phyloP scores from a whole-genome alignment of 2,888 invertebrate species.

The Eupeodes latifasciatus region DNA sequence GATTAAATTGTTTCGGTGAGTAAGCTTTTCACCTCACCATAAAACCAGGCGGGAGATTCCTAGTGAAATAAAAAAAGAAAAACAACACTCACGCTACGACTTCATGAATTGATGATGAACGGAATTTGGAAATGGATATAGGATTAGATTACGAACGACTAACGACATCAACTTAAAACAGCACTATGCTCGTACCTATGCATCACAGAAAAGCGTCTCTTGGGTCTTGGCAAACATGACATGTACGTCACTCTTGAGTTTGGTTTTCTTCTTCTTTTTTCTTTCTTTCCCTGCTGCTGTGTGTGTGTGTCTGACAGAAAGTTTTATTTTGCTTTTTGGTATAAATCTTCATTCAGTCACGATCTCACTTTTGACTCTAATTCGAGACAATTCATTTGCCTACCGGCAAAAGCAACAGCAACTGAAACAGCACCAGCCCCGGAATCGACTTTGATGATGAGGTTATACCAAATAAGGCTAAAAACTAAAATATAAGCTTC shows the following conservation, averaged over 20 bases:
- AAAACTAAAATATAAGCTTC: conserved; percentile 25
- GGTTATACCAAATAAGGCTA: neutral
- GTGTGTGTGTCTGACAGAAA: neutral
- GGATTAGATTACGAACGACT: conserved; percentile 50
- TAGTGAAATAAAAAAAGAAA: neutral
- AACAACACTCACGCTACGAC: conserved; percentile 26
- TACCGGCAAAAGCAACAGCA: conserved; percentile 36
- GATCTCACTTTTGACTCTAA: conserved; percentile 76
- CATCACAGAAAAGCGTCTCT: conserved; percentile 25
- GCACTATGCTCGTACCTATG: neutral
- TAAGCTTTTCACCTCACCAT: conserved; percentile 22
- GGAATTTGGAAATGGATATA: conserved; percentile 66
- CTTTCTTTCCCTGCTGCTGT: neutral
- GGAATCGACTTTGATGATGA: neutral
- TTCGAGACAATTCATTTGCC: conserved; percentile 76
- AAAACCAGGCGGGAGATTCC: conserved; percentile 26
- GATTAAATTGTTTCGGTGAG: conserved; percentile 57
- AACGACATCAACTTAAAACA: conserved; percentile 6
- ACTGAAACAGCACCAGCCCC: neutral
- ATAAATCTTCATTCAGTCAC: conserved; percentile 56
- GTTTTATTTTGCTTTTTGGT: conserved; percentile 8
- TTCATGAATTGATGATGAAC: conserved; percentile 65
- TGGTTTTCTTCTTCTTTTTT: conserved; percentile 30
- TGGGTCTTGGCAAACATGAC: conserved; percentile 46
- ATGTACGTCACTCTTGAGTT: conserved; percentile 60